Base-by-base conservation (phyloP, 2,888 invertebrate species). In the Nezara viridula region DNA sequence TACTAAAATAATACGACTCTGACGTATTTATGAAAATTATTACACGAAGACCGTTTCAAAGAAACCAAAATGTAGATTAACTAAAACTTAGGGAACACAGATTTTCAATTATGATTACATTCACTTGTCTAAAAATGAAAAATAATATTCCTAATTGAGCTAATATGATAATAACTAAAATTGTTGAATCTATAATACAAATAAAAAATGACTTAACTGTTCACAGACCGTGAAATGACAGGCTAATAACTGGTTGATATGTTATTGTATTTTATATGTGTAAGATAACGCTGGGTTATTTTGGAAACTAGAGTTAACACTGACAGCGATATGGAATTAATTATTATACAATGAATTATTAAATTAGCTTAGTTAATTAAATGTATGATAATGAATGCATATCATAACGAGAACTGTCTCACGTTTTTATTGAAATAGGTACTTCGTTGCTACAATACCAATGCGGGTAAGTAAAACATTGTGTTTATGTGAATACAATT, bases 341-440 rank as follows among this genome's bases (percentile, higher is more conserved):
- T 73, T 73, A 73, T 37, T 73, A 73, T 73, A 73, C 66, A 73
- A 73, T 73, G 66, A 73, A 73, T 73, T 24, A 73, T 73, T 73
- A 73, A 73, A 73, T 73, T 73, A 73, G 37, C 66, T 1, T 6
- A 37, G 27, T 27, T n/a, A 73, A 19, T 73, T 37, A 73, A 73
- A 73, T 73, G 37, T 37, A 73, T 73, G 66, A 73, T 73, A 73
- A 73, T 73, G 19, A 73, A 73, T 73, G 32, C 66, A 37, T 37
- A 73, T 7, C 66, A 19, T n/a, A 19, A 32, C 19, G 32, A 19
- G 32, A 73, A 73, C 66, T 73, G 19, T 73, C 66, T 21, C 32
- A 7, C 37, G 66, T 37, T 73, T 37, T 37, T 6, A 19, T 73
- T 73, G 37, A 37, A 73, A 37, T 73, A 37, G 37, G 27, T 12